Evolutionary conservation across 2,888 invertebrate genomes (phyloP).

Genomic region (Polydrusus cervinus): DNA sequence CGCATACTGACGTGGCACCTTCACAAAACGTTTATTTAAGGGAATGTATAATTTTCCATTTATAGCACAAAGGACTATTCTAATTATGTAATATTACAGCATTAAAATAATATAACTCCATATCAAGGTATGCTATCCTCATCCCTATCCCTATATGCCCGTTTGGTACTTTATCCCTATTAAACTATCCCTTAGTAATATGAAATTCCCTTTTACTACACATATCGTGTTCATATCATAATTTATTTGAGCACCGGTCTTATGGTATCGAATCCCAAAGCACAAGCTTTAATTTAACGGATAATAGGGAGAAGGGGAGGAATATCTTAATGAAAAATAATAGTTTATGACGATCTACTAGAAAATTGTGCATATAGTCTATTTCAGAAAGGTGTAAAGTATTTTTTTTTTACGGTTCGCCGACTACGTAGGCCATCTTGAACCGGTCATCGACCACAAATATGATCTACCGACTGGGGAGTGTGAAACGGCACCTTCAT

Average conservation of each 20-base stretch:
- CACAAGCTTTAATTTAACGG: background rate
- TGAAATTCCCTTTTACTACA: background rate
- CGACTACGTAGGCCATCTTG: no score
- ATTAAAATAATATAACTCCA: background rate
- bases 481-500: no score
- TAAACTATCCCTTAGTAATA: constrained; percentile 1
- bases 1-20: no score
- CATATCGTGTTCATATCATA: background rate
- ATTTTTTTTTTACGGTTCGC: no score
- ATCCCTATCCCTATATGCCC: background rate
- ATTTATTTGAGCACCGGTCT: background rate
- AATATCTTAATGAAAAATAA: background rate
- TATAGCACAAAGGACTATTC: background rate
- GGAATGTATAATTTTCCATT: background rate
- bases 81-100: background rate
- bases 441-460: no score
- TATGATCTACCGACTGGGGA: no score
- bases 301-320: background rate
- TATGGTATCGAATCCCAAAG: background rate
- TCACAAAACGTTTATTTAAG: background rate
- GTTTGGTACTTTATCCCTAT: background rate
- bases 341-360: background rate
- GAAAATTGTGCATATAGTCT: no score
- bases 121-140: background rate
- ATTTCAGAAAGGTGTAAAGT: no score